Evolutionary conservation across 2,113 vertebrate genomes (phyloP).

Genomic region (Ifrita kowaldi): DNA sequence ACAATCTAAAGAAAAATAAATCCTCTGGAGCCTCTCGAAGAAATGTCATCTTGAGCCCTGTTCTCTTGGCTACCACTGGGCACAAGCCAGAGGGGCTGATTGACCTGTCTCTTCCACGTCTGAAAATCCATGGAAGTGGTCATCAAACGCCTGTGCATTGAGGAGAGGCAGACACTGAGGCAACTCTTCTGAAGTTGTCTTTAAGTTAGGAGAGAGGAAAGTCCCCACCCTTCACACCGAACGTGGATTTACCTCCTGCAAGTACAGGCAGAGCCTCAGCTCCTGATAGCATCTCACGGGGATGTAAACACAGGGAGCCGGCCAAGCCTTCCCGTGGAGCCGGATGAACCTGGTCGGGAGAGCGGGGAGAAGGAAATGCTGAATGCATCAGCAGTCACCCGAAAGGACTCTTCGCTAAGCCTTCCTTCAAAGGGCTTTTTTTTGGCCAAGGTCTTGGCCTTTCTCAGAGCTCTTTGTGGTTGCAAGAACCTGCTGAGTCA

Average conservation of each 20-base stretch:
- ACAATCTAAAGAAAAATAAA: not conserved
- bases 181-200: not conserved
- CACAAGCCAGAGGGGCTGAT: not conserved
- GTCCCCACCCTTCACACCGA: not conserved
- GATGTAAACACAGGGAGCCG: not conserved
- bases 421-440: not conserved
- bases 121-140: not conserved
- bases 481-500: not conserved
- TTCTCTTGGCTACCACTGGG: not conserved
- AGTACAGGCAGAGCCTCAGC: not conserved
- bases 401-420: not conserved
- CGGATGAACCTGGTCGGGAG: not conserved
- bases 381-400: not conserved
- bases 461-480: not conserved
- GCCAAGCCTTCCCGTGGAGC: not conserved
- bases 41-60: not conserved
- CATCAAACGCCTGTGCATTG: rapidly evolving
- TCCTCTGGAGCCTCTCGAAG: not conserved
- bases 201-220: not conserved
- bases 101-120: not conserved
- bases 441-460: not conserved
- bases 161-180: not conserved
- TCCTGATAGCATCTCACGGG: not conserved
- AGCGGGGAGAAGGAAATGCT: not conserved
- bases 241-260: not conserved